phyloP scores from a whole-genome alignment of 2,888 invertebrate species.

The Laspeyria flexula region DNA sequence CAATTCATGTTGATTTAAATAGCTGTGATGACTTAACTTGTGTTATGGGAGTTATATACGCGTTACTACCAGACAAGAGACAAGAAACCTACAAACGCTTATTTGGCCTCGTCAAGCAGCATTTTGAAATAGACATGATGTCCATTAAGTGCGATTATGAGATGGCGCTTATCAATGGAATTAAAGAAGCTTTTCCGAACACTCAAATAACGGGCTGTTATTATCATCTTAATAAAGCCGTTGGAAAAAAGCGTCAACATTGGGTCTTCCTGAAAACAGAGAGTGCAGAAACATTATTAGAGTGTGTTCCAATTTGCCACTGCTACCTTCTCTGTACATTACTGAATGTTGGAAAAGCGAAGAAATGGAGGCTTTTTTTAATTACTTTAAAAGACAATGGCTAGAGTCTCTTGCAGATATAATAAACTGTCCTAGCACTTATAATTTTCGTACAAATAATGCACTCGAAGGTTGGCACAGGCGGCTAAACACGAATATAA shows the following conservation, averaged over 20 bases:
- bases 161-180: slow-evolving; percentile 3
- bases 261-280: slow-evolving; percentile 3
- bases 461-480: slow-evolving; percentile 4
- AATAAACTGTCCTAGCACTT: slow-evolving; percentile 1
- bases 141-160: too few relatives aligned
- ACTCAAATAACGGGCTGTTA: background rate
- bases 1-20: too few relatives aligned
- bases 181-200: slow-evolving; percentile 8
- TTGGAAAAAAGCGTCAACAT: too few relatives aligned
- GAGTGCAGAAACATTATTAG: slow-evolving; percentile 8
- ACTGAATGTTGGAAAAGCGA: background rate
- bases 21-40: too few relatives aligned
- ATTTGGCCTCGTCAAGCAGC: too few relatives aligned
- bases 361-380: background rate
- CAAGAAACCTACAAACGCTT: too few relatives aligned
- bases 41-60: too few relatives aligned
- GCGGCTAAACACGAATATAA: slow-evolving; percentile 1
- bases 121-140: too few relatives aligned
- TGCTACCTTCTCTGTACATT: too few relatives aligned
- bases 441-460: slow-evolving; percentile 3
- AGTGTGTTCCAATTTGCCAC: slow-evolving; percentile 10
- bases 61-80: too few relatives aligned
- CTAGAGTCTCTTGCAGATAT: background rate
- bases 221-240: slow-evolving; percentile 9
- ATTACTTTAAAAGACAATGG: background rate